These are phyloP conservation scores for Luscinia luscinia DNA, from an alignment of 2,797 vertebrate genomes.

Conservation along the genomic window DNA sequence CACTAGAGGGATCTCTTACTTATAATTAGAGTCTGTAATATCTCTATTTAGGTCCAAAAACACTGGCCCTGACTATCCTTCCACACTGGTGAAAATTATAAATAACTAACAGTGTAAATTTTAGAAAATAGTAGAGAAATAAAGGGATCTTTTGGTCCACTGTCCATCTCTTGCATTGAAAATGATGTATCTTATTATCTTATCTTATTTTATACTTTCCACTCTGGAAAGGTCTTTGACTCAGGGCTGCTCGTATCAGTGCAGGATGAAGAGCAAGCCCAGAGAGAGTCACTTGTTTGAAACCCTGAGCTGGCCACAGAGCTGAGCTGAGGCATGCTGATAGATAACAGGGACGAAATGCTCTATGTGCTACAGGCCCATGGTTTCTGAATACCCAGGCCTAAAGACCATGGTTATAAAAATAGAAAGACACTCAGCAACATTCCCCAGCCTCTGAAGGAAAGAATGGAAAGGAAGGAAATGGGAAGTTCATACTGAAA, in stretches of 20 bases:
- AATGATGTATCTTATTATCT: background rate
- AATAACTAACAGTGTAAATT: background rate
- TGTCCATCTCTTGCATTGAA: background rate
- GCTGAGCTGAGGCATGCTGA: background rate
- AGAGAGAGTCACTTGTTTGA: background rate
- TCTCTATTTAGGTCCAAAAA: background rate
- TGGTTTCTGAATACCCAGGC: background rate
- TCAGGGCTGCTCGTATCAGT: background rate
- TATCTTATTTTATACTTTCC: background rate
- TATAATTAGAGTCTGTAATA: background rate
- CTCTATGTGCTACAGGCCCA: accelerated
- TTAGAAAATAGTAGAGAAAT: background rate
- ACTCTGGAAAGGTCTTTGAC: background rate
- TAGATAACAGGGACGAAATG: background rate
- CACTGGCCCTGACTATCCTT: background rate
- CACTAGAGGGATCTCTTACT: background rate
- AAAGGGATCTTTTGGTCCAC: background rate
- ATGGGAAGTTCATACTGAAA: background rate
- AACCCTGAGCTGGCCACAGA: background rate
- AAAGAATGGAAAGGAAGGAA: background rate
- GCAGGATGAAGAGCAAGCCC: background rate
- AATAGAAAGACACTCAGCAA: background rate
- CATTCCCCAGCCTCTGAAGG: background rate
- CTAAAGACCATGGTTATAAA: background rate
- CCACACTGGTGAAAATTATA: background rate